A percentile compares a stretch with the other conserved stretches of the same genome.
These are phyloP conservation scores for Aleadryas rufinucha DNA, from an alignment of 2,113 vertebrate species.

Conservation along the genomic window DNA sequence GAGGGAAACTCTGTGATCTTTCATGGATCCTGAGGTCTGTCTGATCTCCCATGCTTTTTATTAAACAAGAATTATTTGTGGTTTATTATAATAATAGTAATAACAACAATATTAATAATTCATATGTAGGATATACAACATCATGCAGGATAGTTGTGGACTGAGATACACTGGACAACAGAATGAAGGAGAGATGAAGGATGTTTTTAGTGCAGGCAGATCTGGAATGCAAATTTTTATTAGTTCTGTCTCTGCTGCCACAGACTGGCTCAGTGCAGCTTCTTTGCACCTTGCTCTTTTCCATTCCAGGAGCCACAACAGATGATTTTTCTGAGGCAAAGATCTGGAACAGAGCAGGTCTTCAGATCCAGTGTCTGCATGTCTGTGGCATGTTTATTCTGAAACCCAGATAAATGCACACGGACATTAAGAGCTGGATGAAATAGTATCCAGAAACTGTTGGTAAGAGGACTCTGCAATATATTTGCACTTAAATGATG, in stretches of 20 bases:
- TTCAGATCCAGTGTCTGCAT: not conserved
- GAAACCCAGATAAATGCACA: not conserved
- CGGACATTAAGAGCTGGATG: not conserved
- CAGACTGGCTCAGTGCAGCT: not conserved
- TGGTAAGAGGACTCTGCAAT: not conserved
- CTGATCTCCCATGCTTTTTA: not conserved
- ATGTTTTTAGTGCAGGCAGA: not conserved
- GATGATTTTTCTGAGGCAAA: not conserved
- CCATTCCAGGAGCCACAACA: not conserved
- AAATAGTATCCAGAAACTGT: not conserved
- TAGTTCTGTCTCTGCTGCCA: not conserved
- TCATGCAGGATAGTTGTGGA: not conserved
- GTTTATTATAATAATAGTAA: not conserved
- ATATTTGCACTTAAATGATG: not conserved
- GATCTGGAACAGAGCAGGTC: not conserved
- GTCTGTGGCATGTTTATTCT: not conserved
- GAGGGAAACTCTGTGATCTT: not conserved
- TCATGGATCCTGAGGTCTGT: not conserved
- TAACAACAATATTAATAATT: not conserved
- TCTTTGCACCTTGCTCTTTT: not conserved
- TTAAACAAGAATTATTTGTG: not conserved
- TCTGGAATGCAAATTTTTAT: not conserved
- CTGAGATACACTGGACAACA: not conserved
- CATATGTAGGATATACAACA: not conserved
- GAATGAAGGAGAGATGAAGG: not conserved